A percentile compares a stretch with the other conserved stretches of the same genome.
Evolutionary conservation across 2,888 invertebrate species (phyloP).

Genomic region (Cheilosia pagana): DNA sequence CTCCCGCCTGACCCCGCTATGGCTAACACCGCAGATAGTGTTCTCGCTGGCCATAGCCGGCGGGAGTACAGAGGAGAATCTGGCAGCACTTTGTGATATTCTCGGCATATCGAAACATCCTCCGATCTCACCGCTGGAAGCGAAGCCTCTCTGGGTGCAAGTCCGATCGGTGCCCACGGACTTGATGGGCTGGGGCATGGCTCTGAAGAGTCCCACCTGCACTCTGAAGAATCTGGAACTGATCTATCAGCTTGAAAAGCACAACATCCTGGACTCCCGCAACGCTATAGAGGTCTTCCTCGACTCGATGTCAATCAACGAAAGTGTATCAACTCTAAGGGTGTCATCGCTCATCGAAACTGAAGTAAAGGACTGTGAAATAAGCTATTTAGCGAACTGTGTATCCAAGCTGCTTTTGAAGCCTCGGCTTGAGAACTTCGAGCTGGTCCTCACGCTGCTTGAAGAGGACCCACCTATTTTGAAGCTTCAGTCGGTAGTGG

Average conservation of each 20-base stretch:
- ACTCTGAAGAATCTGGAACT: slow-evolving; percentile 84
- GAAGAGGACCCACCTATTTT: slow-evolving; percentile 84
- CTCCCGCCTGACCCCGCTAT: slow-evolving; percentile 84
- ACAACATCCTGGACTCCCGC: slow-evolving; percentile 79
- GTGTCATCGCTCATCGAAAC: slow-evolving; percentile 85
- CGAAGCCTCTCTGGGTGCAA: slow-evolving; percentile 80
- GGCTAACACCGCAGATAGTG: slow-evolving; percentile 84
- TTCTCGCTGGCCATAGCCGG: slow-evolving; percentile 85
- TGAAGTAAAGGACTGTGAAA: slow-evolving; percentile 84
- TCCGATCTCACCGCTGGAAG: slow-evolving; percentile 81
- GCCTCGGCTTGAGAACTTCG: slow-evolving; percentile 84
- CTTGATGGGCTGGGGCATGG: slow-evolving; percentile 85
- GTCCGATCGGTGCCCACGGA: slow-evolving; percentile 84
- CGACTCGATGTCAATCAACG: slow-evolving; percentile 84
- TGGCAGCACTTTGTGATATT: slow-evolving; percentile 84
- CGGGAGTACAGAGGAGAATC: slow-evolving; percentile 84
- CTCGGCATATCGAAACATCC: slow-evolving; percentile 84
- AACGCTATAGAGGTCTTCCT: slow-evolving; percentile 84
- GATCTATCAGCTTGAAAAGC: slow-evolving; percentile 84
- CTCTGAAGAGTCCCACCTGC: slow-evolving; percentile 84
- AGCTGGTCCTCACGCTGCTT: slow-evolving; percentile 84
- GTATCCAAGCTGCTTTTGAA: slow-evolving; percentile 84
- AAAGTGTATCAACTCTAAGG: slow-evolving; percentile 84
- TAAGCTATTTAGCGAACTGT: slow-evolving; percentile 84
- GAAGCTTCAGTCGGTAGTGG: slow-evolving; percentile 85